These are phyloP conservation scores for Drosophila busckii DNA, from an alignment of 1,140 invertebrate genomes.

Conservation along the genomic window DNA sequence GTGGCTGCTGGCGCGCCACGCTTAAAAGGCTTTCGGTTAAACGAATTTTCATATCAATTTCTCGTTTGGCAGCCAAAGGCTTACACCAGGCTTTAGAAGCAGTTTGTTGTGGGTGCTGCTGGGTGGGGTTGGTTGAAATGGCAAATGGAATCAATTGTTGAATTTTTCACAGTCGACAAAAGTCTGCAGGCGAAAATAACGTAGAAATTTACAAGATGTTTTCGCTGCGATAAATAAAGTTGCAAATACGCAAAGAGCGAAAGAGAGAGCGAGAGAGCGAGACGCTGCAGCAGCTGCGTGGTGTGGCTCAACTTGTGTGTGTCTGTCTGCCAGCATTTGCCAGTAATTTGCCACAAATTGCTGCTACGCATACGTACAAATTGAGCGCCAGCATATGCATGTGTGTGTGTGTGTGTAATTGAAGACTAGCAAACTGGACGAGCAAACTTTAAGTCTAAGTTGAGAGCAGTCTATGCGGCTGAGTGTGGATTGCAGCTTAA, in stretches of 20 bases:
- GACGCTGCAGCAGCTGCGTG: constrained; percentile 46
- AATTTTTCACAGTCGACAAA: constrained; percentile 47
- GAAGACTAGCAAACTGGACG: too few species aligned
- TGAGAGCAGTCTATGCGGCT: constrained; percentile 15
- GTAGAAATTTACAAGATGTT: constrained; percentile 73
- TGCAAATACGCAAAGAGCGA: constrained; percentile 69
- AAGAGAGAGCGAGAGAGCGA: too few species aligned
- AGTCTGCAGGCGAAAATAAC: constrained; percentile 59
- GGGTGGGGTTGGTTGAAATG: constrained; percentile 21
- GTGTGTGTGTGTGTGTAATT: background rate
- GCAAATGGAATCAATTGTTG: constrained; percentile 70
- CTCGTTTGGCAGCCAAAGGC: constrained; percentile 11
- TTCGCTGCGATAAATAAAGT: constrained; percentile 72
- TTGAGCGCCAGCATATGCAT: constrained; percentile 32
- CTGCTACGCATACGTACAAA: constrained; percentile 64
- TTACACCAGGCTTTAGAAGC: background rate
- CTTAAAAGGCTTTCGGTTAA: constrained; percentile 49
- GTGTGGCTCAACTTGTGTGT: constrained; percentile 25
- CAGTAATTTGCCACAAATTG: constrained; percentile 47
- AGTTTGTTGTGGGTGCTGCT: constrained; percentile 10
- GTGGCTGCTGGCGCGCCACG: constrained; percentile 34
- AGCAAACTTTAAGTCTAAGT: too few species aligned
- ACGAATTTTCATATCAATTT: constrained; percentile 73
- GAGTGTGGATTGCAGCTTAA: too few species aligned
- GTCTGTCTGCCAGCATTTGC: constrained; percentile 34